Evolutionary conservation across 2,113 vertebrate species (phyloP).

Genomic region (Eurystomus gularis): DNA sequence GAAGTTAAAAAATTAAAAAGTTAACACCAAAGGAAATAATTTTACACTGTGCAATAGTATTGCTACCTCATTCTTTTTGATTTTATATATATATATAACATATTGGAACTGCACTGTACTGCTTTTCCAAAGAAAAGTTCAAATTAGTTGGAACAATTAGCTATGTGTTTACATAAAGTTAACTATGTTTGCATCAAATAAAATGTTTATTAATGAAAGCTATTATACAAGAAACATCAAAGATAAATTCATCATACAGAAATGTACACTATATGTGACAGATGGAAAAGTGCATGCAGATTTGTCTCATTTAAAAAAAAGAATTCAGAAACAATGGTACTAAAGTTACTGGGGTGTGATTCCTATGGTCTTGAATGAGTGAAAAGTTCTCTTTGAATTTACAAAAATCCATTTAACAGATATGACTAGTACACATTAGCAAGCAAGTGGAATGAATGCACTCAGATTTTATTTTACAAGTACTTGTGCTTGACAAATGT

Average conservation of each 20-base stretch:
- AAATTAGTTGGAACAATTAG: slow-evolving; percentile 68
- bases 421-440: slow-evolving; percentile 86
- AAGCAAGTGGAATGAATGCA: slow-evolving; percentile 81
- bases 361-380: slow-evolving; percentile 76
- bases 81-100: slow-evolving; percentile 41
- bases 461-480: slow-evolving; percentile 78
- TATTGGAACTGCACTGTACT: slow-evolving; percentile 48
- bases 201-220: slow-evolving; percentile 85
- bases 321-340: slow-evolving; percentile 69
- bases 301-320: slow-evolving; percentile 60
- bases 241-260: slow-evolving; percentile 80
- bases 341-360: slow-evolving; percentile 70
- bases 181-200: slow-evolving; percentile 80
- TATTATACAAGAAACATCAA: slow-evolving; percentile 85
- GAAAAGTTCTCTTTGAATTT: slow-evolving; percentile 82
- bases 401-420: slow-evolving; percentile 84
- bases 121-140: slow-evolving; percentile 55
- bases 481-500: slow-evolving; percentile 81
- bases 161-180: slow-evolving; percentile 76
- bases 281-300: slow-evolving; percentile 82
- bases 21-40: slow-evolving; percentile 49
- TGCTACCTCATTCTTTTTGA: slow-evolving; percentile 35
- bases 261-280: slow-evolving; percentile 77
- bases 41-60: slow-evolving; percentile 53
- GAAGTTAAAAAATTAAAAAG: slow-evolving; percentile 40